Conservation (phyloP, 2,797 vertebrate species). For the Mus spretus region DNA sequence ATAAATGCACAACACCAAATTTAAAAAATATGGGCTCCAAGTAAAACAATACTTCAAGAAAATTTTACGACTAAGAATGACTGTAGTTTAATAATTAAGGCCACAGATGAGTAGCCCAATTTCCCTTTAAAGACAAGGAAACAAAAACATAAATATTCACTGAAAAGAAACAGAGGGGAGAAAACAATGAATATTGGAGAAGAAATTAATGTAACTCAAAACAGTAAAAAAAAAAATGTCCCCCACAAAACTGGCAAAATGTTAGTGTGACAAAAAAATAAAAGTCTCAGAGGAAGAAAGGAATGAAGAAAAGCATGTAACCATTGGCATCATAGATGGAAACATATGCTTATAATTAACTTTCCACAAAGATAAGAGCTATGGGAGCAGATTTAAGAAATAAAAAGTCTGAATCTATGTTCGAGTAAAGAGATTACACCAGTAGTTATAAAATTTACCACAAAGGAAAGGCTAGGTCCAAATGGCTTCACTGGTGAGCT, state of each 20-base stretch:
- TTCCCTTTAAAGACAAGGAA: not conserved
- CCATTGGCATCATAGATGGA: not conserved
- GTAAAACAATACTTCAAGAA: not conserved
- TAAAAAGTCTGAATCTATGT: not conserved
- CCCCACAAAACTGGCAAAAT: not conserved
- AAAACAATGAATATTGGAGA: not conserved
- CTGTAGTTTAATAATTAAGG: not conserved
- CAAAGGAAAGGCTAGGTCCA: not conserved
- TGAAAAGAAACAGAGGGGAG: not conserved
- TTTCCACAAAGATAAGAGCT: not conserved
- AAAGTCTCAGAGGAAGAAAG: not conserved
- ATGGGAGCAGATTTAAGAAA: not conserved
- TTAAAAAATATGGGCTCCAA: not conserved
- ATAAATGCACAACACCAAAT: not conserved
- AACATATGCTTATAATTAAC: not conserved
- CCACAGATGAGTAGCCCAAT: not conserved
- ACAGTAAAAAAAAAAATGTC: not conserved
- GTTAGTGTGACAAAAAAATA: not conserved
- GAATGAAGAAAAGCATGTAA: not conserved
- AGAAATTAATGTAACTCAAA: constrained; percentile 18
- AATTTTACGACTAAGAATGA: not conserved
- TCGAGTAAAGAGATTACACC: not conserved
- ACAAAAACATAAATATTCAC: not conserved
- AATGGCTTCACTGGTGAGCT: not conserved
- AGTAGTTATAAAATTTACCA: not conserved